Evolutionary conservation across 2,888 invertebrate species (phyloP).

Genomic region (Smittia aterrima): DNA sequence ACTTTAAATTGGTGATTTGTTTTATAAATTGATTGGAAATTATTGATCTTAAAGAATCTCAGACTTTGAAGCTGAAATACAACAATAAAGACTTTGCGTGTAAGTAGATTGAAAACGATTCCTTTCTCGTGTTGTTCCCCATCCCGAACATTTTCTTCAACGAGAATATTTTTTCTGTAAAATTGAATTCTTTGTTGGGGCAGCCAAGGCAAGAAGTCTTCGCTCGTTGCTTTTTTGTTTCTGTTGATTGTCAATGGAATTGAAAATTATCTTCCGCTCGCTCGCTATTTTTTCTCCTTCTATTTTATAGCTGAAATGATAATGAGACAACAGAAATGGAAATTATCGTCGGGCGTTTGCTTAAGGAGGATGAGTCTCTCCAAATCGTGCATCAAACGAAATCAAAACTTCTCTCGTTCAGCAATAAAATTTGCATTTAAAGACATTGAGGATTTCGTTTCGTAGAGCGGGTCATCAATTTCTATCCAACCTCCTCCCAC

Average conservation of each 20-base stretch:
- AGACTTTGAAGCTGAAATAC: too few species aligned
- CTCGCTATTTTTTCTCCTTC: background rate
- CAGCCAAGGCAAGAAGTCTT: background rate
- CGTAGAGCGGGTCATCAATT: constrained; percentile 12
- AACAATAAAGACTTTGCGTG: too few species aligned
- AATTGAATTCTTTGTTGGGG: constrained; percentile 16
- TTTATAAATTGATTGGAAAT: too few species aligned
- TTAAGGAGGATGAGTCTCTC: background rate
- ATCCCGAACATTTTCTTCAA: background rate
- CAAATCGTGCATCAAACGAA: background rate
- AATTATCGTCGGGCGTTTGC: constrained; percentile 4
- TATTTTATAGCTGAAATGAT: constrained; percentile 18
- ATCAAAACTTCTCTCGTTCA: background rate
- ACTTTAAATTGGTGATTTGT: too few species aligned
- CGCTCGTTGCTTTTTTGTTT: constrained; percentile 10
- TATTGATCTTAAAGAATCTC: background rate
- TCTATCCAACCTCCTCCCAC: background rate
- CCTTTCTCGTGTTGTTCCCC: background rate
- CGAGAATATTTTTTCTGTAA: background rate
- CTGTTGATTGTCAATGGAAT: constrained; percentile 23
- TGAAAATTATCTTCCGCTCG: constrained; percentile 21
- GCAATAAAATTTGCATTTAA: constrained; percentile 14
- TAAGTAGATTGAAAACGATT: too few species aligned
- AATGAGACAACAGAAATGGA: constrained; percentile 21
- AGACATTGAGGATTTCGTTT: background rate